These are phyloP conservation scores for Notoglanidium macrostoma DNA, from an alignment of 2,797 vertebrate species.

Conservation along the genomic window DNA sequence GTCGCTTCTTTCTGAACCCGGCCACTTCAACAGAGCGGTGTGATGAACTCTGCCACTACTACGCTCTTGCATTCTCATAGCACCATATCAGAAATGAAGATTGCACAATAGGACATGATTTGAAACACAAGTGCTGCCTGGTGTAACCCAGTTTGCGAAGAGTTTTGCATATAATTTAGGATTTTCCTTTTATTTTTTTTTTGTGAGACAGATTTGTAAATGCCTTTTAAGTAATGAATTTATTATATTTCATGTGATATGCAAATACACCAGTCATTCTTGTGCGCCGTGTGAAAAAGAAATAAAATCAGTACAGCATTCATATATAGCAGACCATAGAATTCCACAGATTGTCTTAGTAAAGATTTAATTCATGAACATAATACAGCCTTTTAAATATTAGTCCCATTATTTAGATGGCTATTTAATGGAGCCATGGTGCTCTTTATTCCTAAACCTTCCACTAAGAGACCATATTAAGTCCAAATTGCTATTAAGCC, in stretches of 20 bases:
- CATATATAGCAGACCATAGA: background rate
- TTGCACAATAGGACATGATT: slow-evolving; percentile 31
- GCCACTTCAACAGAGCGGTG: slow-evolving; percentile 39
- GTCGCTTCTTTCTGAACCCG: slow-evolving; percentile 20
- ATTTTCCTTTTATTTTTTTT: slow-evolving; percentile 26
- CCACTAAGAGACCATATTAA: background rate
- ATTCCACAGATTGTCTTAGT: background rate
- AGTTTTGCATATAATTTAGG: slow-evolving; percentile 26
- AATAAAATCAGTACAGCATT: background rate
- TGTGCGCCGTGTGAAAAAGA: background rate
- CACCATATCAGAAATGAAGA: background rate
- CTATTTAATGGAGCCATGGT: background rate
- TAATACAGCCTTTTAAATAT: background rate
- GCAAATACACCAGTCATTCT: background rate
- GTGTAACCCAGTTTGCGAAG: slow-evolving; percentile 47
- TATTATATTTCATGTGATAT: background rate
- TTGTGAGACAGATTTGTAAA: background rate
- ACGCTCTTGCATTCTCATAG: background rate
- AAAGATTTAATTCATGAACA: background rate
- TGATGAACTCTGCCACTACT: slow-evolving; percentile 6
- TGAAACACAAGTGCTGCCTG: slow-evolving; percentile 7
- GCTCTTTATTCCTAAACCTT: background rate
- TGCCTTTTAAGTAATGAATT: background rate
- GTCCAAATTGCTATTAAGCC: background rate
- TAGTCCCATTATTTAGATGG: background rate